phyloP scores from a whole-genome alignment of 2,113 vertebrate genomes.

The Menidia beryllina region DNA sequence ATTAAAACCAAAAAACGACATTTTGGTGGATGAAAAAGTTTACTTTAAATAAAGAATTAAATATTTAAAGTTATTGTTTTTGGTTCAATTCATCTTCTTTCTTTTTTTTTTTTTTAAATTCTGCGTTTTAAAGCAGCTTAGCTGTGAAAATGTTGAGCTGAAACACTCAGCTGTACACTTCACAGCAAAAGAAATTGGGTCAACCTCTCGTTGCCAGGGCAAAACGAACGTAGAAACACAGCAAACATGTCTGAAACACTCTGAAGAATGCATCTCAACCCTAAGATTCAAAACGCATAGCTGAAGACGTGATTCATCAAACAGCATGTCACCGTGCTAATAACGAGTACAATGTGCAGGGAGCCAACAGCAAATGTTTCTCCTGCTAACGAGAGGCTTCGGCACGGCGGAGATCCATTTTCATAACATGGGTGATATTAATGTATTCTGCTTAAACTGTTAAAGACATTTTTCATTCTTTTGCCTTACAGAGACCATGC shows the following conservation, averaged over 20 bases:
- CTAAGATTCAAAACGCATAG: slow-evolving; percentile 5
- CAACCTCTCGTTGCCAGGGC: slow-evolving; percentile 35
- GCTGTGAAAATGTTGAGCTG: slow-evolving; percentile 6
- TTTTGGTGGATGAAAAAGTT: not conserved
- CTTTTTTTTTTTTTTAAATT: no score
- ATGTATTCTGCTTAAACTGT: no score
- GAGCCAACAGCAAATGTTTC: not conserved
- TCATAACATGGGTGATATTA: slow-evolving; percentile 3
- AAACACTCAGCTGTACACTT: slow-evolving; percentile 19
- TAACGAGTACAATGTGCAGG: not conserved
- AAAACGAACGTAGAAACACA: slow-evolving; percentile 36
- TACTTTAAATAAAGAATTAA: not conserved
- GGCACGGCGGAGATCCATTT: not conserved
- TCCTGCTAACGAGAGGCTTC: not conserved
- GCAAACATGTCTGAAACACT: slow-evolving; percentile 31
- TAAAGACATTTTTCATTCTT: slow-evolving; percentile 5
- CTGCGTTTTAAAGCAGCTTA: slow-evolving; percentile 8
- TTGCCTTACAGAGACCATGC: slow-evolving; percentile 4
- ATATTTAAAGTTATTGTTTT: not conserved
- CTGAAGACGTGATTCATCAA: slow-evolving; percentile 10
- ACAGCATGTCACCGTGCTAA: slow-evolving; percentile 9
- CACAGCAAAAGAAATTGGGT: slow-evolving; percentile 46
- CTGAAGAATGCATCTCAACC: slow-evolving; percentile 15
- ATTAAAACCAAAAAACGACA: not conserved
- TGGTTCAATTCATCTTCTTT: not conserved